Percentiles rank a stretch among this genome's conserved stretches.
phyloP scores from a whole-genome alignment of 2,888 invertebrate genomes.

The Thymelicus lineola region DNA sequence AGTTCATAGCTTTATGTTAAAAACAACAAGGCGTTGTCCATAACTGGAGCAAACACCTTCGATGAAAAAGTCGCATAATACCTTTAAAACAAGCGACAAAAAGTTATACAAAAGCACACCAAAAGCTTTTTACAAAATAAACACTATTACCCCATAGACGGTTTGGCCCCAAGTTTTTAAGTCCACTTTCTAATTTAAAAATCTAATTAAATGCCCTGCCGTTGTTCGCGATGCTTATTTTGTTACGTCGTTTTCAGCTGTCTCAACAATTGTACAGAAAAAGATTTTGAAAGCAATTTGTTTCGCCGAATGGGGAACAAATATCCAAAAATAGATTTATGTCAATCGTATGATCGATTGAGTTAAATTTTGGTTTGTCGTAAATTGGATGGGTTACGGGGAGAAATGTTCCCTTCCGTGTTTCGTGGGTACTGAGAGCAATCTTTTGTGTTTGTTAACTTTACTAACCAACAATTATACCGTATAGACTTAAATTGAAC shows the following conservation, averaged over 20 bases:
- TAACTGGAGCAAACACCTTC: background rate
- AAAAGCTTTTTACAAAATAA: conserved; percentile 18
- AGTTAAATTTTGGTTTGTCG: too few species aligned
- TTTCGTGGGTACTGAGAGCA: too few species aligned
- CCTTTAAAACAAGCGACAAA: background rate
- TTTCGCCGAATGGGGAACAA: background rate
- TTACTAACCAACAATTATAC: too few species aligned
- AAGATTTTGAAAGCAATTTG: background rate
- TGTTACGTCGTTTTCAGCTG: background rate
- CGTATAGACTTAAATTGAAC: too few species aligned
- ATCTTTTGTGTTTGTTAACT: too few species aligned
- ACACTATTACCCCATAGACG: background rate
- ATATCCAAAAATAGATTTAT: too few species aligned
- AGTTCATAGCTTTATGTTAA: background rate
- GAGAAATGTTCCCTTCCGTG: too few species aligned
- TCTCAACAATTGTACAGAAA: background rate
- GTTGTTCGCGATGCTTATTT: conserved; percentile 24
- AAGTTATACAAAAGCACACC: background rate
- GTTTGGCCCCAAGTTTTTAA: background rate
- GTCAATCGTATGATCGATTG: too few species aligned
- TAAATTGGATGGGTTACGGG: too few species aligned
- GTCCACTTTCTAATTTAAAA: conserved; percentile 19
- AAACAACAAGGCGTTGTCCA: background rate
- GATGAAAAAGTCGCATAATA: background rate
- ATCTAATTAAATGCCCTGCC: conserved; percentile 16